Percentiles rank a stretch among this genome's conserved stretches.
These are phyloP conservation scores for Anisognathus igniventris DNA, from an alignment of 2,797 vertebrate genomes.

Conservation along the genomic window DNA sequence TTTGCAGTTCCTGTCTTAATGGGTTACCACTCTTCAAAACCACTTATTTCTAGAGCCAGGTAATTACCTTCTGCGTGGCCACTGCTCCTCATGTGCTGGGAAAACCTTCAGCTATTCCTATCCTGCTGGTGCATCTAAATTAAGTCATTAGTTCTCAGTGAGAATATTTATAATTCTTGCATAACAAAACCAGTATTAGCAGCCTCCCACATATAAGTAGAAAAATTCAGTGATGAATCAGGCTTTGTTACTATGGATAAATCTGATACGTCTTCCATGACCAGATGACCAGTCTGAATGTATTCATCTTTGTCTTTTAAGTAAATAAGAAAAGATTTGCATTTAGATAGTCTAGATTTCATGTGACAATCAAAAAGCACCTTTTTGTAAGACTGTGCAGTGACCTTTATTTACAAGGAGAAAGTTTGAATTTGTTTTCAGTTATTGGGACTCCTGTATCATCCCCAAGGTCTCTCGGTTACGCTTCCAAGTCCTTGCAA, in stretches of 20 bases:
- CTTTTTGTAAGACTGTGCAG: not conserved
- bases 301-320: not conserved
- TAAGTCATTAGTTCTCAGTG: conserved; percentile 17
- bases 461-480: not conserved
- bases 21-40: not conserved
- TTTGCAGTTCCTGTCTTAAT: not conserved
- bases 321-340: not conserved
- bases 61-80: not conserved
- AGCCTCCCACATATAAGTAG: not conserved
- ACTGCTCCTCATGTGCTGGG: not conserved
- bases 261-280: not conserved
- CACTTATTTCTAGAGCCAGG: not conserved
- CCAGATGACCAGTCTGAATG: not conserved
- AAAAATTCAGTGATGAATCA: not conserved
- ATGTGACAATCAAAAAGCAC: not conserved
- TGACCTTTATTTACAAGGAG: not conserved
- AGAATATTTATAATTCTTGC: conserved; percentile 26
- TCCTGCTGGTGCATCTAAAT: not conserved
- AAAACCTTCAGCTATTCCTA: conserved; percentile 2
- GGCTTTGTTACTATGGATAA: not conserved
- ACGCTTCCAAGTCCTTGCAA: not conserved
- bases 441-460: not conserved
- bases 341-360: not conserved
- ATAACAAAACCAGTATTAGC: conserved; percentile 1
- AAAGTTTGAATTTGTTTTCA: not conserved